Evolutionary conservation across 1,140 invertebrate genomes (phyloP).

Genomic region (Acromyrmex echinatior): DNA sequence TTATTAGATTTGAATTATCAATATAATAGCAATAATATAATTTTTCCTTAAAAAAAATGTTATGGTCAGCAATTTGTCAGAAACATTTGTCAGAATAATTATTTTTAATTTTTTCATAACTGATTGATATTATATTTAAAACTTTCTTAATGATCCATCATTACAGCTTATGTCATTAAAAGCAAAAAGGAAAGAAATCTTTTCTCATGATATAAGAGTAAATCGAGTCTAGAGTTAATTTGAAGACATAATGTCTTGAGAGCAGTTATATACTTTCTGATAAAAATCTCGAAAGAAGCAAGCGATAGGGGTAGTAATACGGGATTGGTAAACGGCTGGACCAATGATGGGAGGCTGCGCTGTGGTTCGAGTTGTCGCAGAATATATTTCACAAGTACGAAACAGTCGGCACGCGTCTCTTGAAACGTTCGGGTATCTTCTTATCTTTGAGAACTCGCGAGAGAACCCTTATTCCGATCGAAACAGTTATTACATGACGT

Average conservation of each 20-base stretch:
- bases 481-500: background rate
- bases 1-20: background rate
- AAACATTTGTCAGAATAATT: background rate
- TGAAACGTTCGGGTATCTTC: slow-evolving; percentile 51
- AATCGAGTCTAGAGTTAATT: background rate
- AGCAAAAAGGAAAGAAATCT: background rate
- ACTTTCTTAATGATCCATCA: background rate
- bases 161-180: background rate
- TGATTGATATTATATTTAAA: background rate
- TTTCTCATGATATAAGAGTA: background rate
- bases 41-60: background rate
- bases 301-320: slow-evolving; percentile 7
- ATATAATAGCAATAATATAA: background rate
- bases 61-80: background rate
- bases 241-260: background rate
- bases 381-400: slow-evolving; percentile 25
- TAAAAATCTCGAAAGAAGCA: background rate
- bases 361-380: background rate
- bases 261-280: background rate
- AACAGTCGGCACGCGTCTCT: slow-evolving; percentile 69
- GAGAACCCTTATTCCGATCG: background rate
- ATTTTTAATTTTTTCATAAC: background rate
- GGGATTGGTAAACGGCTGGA: slow-evolving; percentile 17
- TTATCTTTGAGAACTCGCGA: background rate
- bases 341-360: slow-evolving; percentile 33